Conservation (phyloP, 2,113 vertebrate genomes). For the Microcebus ravelobensis region DNA sequence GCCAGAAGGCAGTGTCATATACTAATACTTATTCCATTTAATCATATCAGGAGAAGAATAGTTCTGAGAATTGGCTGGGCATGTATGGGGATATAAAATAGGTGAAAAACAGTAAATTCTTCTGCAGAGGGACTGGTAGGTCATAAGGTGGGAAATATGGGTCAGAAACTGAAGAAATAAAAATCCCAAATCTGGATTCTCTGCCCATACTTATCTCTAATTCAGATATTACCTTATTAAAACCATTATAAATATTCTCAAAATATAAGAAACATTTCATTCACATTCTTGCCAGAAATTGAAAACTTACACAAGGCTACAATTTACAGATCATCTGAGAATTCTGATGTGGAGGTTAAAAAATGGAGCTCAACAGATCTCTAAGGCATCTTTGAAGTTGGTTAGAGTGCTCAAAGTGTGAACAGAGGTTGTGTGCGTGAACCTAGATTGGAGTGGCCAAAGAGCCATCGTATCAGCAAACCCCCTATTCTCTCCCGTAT, state of each 20-base stretch:
- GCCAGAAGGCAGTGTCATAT: neutral
- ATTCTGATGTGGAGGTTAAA: neutral
- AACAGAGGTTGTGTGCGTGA: neutral
- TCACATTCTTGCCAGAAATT: neutral
- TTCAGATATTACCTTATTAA: neutral
- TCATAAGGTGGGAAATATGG: neutral
- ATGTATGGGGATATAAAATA: neutral
- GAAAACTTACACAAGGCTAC: neutral
- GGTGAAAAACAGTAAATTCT: neutral
- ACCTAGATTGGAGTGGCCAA: neutral
- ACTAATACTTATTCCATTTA: neutral
- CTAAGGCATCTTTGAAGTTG: neutral
- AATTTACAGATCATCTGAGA: neutral
- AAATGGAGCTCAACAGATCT: neutral
- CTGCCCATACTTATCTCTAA: neutral
- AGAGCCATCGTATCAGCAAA: neutral
- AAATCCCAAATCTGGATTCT: neutral
- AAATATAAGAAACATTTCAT: neutral
- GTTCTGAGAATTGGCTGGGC: neutral
- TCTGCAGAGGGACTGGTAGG: neutral
- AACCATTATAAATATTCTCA: neutral
- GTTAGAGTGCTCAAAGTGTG: neutral
- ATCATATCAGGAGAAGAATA: neutral
- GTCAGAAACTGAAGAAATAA: slow-evolving; percentile 14
- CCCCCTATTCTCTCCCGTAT: neutral